These are phyloP conservation scores for Phengaris alcon DNA, from an alignment of 2,888 invertebrate species.

Conservation along the genomic window DNA sequence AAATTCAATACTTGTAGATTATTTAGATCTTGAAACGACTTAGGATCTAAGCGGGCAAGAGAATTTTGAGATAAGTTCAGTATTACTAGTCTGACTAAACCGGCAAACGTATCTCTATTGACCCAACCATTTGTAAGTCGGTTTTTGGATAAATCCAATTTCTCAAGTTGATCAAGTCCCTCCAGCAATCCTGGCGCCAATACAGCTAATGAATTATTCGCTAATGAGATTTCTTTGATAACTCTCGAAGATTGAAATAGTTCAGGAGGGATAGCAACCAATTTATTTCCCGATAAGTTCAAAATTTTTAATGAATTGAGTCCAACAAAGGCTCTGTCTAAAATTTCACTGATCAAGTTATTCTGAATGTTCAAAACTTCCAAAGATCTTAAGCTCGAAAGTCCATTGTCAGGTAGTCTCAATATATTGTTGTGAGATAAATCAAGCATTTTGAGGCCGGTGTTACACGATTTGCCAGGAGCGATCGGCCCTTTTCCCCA, in stretches of 20 bases:
- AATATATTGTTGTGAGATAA: constrained; percentile 86
- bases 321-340: constrained; percentile 86
- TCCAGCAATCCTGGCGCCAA: constrained; percentile 87
- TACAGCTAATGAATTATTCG: constrained; percentile 88
- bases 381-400: constrained; percentile 84
- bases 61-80: constrained; percentile 87
- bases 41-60: constrained; percentile 84
- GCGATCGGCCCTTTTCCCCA: constrained; percentile 84
- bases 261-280: constrained; percentile 88
- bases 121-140: constrained; percentile 87
- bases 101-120: constrained; percentile 87
- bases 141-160: constrained; percentile 86
- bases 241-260: constrained; percentile 86
- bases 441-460: constrained; percentile 84
- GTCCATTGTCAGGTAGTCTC: constrained; percentile 83
- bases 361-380: constrained; percentile 85
- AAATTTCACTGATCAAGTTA: constrained; percentile 86
- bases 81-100: constrained; percentile 84
- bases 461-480: constrained; percentile 85
- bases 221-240: constrained; percentile 84
- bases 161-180: constrained; percentile 85
- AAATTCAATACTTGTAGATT: constrained; percentile 87
- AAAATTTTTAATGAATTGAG: constrained; percentile 83
- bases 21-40: constrained; percentile 86
- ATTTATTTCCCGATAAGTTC: constrained; percentile 88